phyloP scores from a whole-genome alignment of 2,888 invertebrate genomes.

The Epirrhoe alternata region DNA sequence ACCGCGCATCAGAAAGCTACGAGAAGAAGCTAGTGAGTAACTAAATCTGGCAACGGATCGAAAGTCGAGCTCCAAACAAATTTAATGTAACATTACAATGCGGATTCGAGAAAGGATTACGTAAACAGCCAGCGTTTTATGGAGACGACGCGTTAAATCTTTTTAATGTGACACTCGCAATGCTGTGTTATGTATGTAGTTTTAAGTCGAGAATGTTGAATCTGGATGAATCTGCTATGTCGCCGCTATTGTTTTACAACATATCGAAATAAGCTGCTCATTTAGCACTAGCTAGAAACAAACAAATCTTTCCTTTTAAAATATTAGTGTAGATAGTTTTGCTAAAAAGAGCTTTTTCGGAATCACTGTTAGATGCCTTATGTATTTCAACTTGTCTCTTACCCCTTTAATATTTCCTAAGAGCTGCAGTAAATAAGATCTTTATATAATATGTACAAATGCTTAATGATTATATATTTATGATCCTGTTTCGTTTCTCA shows the following conservation, averaged over 20 bases:
- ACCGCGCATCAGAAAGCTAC: constrained; percentile 1
- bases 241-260: constrained; percentile 16
- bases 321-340: no score
- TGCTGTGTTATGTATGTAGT: constrained; percentile 35
- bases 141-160: constrained; percentile 41
- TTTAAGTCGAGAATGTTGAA: constrained; percentile 37
- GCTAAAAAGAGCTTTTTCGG: no score
- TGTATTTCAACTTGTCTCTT: no score
- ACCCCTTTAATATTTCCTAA: no score
- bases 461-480: no score
- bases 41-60: constrained; percentile 38
- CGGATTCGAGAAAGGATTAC: constrained; percentile 41
- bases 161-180: constrained; percentile 42
- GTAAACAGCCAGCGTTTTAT: constrained; percentile 42
- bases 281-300: no score
- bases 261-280: constrained; percentile 7
- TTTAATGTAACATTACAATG: constrained; percentile 39
- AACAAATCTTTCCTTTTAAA: no score
- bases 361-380: no score
- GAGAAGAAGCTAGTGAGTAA: constrained; percentile 18
- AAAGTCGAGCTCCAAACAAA: constrained; percentile 39
- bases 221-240: constrained; percentile 29
- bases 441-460: no score
- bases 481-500: no score
- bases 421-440: no score